phyloP scores from a whole-genome alignment of 2,888 invertebrate species.

The Macaria notata region DNA sequence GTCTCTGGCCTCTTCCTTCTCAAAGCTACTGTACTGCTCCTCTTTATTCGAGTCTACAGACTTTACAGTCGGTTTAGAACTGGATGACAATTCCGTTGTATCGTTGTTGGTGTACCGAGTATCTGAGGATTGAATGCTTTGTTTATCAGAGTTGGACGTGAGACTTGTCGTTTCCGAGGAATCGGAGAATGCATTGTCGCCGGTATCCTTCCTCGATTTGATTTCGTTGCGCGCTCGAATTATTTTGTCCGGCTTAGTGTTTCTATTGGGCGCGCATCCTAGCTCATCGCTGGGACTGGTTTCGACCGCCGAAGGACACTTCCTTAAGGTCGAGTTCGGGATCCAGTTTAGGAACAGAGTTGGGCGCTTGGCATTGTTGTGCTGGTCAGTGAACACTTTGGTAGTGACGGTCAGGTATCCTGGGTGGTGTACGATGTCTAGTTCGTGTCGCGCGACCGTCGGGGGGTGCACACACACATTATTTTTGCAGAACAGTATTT shows the following conservation, averaged over 20 bases:
- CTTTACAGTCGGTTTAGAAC: conserved; percentile 68
- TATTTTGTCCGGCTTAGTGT: conserved; percentile 52
- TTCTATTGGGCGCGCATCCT: conserved; percentile 55
- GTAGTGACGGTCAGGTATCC: conserved; percentile 95
- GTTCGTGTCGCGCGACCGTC: conserved; percentile 89
- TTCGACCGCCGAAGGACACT: conserved; percentile 89
- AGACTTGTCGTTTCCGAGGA: conserved; percentile 79
- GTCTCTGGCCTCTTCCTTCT: conserved; percentile 67
- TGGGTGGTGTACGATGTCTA: conserved; percentile 94
- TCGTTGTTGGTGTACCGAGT: conserved; percentile 68
- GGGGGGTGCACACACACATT: conserved; percentile 99
- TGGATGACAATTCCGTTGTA: conserved; percentile 65
- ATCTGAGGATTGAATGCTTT: conserved; percentile 73
- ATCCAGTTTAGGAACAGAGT: conserved; percentile 97
- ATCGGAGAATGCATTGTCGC: conserved; percentile 75
- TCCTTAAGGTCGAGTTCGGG: conserved; percentile 93
- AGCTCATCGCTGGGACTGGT: conserved; percentile 78
- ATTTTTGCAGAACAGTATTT: conserved; percentile 95
- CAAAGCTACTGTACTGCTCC: conserved; percentile 59
- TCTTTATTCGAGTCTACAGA: conserved; percentile 67
- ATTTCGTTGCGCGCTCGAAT: conserved; percentile 42
- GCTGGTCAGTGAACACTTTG: conserved; percentile 89
- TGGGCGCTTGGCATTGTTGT: conserved; percentile 88
- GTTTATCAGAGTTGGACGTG: conserved; percentile 78
- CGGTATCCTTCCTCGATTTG: conserved; percentile 56